Base-by-base conservation (phyloP, 2,888 invertebrate species). In the Caenorhabditis sp. region DNA sequence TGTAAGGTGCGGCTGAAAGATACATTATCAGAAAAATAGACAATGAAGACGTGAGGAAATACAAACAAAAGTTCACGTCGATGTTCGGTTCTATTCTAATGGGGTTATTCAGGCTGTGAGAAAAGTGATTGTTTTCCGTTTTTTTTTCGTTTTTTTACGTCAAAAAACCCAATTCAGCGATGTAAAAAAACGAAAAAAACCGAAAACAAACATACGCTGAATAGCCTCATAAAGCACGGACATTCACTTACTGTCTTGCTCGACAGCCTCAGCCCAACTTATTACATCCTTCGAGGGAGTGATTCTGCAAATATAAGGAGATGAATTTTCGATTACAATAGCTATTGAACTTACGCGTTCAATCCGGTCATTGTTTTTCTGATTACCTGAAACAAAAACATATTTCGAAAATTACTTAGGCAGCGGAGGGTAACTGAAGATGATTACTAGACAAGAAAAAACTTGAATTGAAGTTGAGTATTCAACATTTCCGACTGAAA, bases 241-340 rank as follows among this genome's bases (percentile, higher is more conserved):
- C n/a, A n/a, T n/a, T n/a, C n/a, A n/a, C 80, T 74, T 22, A 84
- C 83, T 73, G 35, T 85, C 85, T 65, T 85, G 81, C 41, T 84
- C 84, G n/a, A 84, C 83, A 35, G 82, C 86, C 53, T 86, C 86
- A 27, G 85, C 86, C 86, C 86, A 86, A 53, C 80, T 83, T 68
- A 80, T 83, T 39, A 86, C 84, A 55, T 81, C 82, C 6, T 80
- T 79, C 27, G 80, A 78, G n/a, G 56, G 30, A 1, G 55, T 56
- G n/a, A 72, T 66, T 53, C 73, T 78, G 52, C 41, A 72, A 59
- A 45, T 17, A n/a, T 13, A 17, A 13, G 8, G 13, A 9, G 27
- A 39, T 13, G 9, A 3, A 35, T 7, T 50, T 27, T n/a, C 35
- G 2, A 20, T 26, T 13, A 46, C 11, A 20, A 45, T 9, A 30